Evolutionary conservation across 2,113 vertebrate genomes (phyloP), one percentile per base, ranked within the genome.

Genomic region (Nesoenas mayeri): DNA sequence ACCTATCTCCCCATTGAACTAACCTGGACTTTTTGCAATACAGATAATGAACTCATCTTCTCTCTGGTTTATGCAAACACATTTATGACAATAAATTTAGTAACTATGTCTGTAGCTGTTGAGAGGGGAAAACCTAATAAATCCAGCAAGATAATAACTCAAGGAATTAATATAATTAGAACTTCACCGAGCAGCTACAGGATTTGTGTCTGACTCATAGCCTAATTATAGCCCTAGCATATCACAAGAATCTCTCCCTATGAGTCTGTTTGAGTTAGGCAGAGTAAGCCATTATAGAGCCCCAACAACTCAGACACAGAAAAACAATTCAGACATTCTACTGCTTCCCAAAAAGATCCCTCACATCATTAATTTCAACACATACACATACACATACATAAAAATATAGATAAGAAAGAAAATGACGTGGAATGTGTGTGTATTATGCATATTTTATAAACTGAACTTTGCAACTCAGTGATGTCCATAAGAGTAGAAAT

Each of bases 91-190:
- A 40, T n/a, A 73, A 66, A 79, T 88, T 86, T 57, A 93, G 42
- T 62, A 88, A 56, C 34, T 80, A 5, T 40, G 38, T 70, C 47
- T 85, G 44, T 50, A 79, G 40, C 75, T 90, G 62, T 40, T 84
- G 53, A 87, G 61, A 91, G 29, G 48, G 16, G 15, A 38, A 92
- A 92, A 85, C n/a, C 36, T 84, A 91, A 78, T 91, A 92, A 95
- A 86, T 81, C 36, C 72, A 91, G 53, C 11, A 26, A 73, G 67
- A 47, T 66, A 74, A 47, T 80, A 71, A 88, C 65, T 87, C 22
- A n/a, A 81, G 53, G 57, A 81, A 93, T 93, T 95, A 75, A 89
- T 92, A 84, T 92, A 88, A 88, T 87, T 79, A 86, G 89, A 87
- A 92, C 72, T 93, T 84, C 57, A 53, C 53, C 53, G 61, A 92